Base-by-base conservation (phyloP, 2,113 vertebrate species). In the Brachyhypopomus occidentalis region DNA sequence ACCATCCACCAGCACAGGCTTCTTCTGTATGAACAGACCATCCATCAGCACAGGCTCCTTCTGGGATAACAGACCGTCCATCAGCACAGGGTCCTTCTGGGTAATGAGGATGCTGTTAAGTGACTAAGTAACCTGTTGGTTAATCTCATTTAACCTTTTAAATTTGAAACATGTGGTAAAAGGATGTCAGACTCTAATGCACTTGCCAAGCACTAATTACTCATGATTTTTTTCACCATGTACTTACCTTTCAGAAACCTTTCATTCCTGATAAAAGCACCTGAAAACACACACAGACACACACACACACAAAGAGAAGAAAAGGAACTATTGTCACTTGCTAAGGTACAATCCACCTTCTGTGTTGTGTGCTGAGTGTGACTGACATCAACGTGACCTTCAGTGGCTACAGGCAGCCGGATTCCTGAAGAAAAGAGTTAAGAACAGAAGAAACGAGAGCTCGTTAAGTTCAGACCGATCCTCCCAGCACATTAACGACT, bases 131-230 rank as follows among this genome's bases (percentile, higher is more conserved):
- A 56, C 72, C 79, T 20, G 69, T 45, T 73, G 63, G 30, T 70
- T 69, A 81, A 81, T 55, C 48, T 48, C 63, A 48, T 58, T 75
- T 81, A 75, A 81, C 79, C 79, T 75, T 69, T 74, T 22, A 6
- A 9, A 67, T 80, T 25, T 2, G n/a, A 73, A 73, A 66, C 34
- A 41, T 60, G 25, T 7, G 2, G 23, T 36, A 55, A 55, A 80
- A 80, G 22, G 11, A 56, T 38, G 45, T 67, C 59, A 27, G 20
- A 80, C 71, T 74, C 79, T 75, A 75, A 59, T 75, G 72, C 34
- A 70, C 17, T 58, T 6, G 0, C 63, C 9, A 11, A 22, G 66
- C 19, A 5, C 62, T 75, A 81, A 81, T 81, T 75, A 69, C 52
- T 75, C 72, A 59, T 41, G 72, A 67, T 17, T 27, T 30, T 30